Conservation (phyloP, 2,113 vertebrate genomes). For the Pituophis catenifer region DNA sequence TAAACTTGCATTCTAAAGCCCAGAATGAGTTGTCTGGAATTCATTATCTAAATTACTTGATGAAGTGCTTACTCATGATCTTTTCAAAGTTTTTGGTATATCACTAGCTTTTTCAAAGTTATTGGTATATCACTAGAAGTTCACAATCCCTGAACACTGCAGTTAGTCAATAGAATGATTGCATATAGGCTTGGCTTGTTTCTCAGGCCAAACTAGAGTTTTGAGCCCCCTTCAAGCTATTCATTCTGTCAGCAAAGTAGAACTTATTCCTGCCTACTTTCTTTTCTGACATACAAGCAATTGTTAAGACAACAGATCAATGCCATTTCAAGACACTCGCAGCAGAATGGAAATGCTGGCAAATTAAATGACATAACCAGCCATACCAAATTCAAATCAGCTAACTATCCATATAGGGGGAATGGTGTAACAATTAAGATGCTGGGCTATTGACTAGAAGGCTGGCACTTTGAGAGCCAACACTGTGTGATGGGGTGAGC, state of each 20-base stretch:
- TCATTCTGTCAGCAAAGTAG: not conserved
- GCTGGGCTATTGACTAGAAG: not conserved
- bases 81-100: not conserved
- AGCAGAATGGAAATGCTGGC: not conserved
- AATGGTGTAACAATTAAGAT: not conserved
- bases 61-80: conserved; percentile 5
- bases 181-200: not conserved
- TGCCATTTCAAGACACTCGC: not conserved
- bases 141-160: not conserved
- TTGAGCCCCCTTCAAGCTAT: no score
- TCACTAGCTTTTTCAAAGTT: not conserved
- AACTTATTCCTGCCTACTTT: not conserved
- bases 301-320: not conserved
- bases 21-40: not conserved
- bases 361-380: not conserved
- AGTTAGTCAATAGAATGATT: not conserved
- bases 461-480: not conserved
- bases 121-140: not conserved
- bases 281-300: not conserved
- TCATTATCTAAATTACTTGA: conserved; percentile 12
- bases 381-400: not conserved
- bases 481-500: not conserved
- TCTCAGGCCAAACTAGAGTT: not conserved
- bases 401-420: not conserved
- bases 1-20: not conserved